phyloP scores from a whole-genome alignment of 2,113 vertebrate species.

The Piaya cayana region DNA sequence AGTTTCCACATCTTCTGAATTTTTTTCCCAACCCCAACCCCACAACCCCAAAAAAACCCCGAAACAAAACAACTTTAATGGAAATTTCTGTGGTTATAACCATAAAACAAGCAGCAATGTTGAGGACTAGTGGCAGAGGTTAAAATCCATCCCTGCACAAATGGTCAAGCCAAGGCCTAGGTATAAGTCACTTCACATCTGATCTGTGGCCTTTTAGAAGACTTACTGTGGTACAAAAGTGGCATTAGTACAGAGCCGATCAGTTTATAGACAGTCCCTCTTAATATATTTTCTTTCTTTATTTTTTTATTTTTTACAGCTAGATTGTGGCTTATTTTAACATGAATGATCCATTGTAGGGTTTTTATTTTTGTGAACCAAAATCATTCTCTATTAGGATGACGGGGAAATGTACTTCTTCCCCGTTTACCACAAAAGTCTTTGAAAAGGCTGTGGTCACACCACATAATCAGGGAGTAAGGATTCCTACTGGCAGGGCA shows the following conservation, averaged over 20 bases:
- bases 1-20: neutral
- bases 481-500: neutral
- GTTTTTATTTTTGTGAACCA: neutral
- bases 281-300: neutral
- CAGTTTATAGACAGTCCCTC: neutral
- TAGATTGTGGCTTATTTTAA: neutral
- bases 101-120: neutral
- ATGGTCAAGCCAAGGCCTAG: neutral
- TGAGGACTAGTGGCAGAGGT: neutral
- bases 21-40: too few species aligned
- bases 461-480: neutral
- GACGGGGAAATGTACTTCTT: neutral
- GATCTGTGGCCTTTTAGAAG: neutral
- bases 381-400: neutral
- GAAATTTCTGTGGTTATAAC: neutral
- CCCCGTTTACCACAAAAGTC: neutral
- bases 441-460: neutral
- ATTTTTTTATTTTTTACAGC: neutral
- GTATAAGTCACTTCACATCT: neutral
- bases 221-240: fast-evolving
- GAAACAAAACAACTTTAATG: too few species aligned
- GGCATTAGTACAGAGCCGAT: neutral
- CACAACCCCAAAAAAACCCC: too few species aligned
- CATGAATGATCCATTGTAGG: fast-evolving
- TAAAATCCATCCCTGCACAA: neutral